A percentile compares a stretch with the other conserved stretches of the same genome.
phyloP scores from a whole-genome alignment of 2,113 vertebrate species.

The Cottus gobio region DNA sequence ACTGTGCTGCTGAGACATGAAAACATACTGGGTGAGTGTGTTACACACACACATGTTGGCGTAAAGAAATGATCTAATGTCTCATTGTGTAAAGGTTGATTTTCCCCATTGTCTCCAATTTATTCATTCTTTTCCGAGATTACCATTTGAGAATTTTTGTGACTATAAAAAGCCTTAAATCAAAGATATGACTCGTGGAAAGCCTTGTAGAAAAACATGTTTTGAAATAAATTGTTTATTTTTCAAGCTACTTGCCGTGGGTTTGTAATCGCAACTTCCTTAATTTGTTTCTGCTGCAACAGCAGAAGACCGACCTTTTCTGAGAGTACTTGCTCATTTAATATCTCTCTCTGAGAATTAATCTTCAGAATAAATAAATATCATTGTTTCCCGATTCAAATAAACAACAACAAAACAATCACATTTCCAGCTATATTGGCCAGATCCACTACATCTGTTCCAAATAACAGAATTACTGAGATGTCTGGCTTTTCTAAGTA shows the following conservation, averaged over 20 bases:
- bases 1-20: constrained; percentile 86
- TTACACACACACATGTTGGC: background rate
- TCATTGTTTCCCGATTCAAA: background rate
- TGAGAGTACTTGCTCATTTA: too few species aligned
- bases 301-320: too few species aligned
- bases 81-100: background rate
- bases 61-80: background rate
- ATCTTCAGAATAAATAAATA: background rate
- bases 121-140: background rate
- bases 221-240: background rate
- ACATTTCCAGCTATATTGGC: too few species aligned
- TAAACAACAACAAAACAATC: too few species aligned
- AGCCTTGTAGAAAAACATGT: background rate
- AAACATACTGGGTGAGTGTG: constrained; percentile 83
- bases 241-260: background rate
- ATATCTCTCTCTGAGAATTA: background rate
- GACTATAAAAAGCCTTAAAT: too few species aligned
- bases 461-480: background rate
- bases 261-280: background rate
- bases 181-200: background rate
- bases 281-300: too few species aligned
- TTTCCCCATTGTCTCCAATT: background rate
- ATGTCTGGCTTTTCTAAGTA: background rate
- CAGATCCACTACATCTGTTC: background rate
- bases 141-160: too few species aligned